These are phyloP conservation scores for Percopsis transmontana DNA, from an alignment of 2,113 vertebrate species.

Conservation along the genomic window DNA sequence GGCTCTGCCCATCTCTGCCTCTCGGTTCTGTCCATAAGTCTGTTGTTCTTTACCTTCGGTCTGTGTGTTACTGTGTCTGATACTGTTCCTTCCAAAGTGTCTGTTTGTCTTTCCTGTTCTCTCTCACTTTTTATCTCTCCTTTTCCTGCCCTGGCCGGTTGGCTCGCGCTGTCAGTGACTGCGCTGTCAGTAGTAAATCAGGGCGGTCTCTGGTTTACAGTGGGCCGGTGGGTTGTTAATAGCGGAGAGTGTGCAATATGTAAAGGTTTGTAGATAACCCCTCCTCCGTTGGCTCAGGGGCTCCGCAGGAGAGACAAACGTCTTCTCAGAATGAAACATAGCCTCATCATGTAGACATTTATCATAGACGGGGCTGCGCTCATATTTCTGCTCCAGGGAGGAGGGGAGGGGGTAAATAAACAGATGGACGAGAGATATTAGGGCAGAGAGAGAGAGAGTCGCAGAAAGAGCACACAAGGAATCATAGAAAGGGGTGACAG, in stretches of 20 bases:
- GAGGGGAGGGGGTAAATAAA: neutral
- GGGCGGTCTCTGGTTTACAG: neutral
- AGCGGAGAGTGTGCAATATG: slow-evolving; percentile 13
- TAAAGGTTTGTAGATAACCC: slow-evolving; percentile 1
- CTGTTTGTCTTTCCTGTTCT: neutral
- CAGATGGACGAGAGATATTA: neutral
- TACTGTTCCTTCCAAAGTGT: too few relatives aligned
- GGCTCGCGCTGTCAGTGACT: too few relatives aligned
- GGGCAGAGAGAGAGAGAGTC: neutral
- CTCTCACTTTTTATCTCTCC: neutral
- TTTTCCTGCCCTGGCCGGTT: neutral
- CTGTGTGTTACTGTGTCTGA: too few relatives aligned
- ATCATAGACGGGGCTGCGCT: neutral
- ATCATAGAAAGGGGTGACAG: neutral
- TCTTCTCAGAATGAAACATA: neutral
- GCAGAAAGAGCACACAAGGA: neutral
- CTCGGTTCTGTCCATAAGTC: too few relatives aligned
- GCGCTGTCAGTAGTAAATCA: neutral
- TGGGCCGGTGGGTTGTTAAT: slow-evolving; percentile 8
- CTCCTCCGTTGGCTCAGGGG: neutral
- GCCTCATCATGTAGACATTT: neutral
- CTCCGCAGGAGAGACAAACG: neutral
- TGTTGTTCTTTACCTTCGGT: slow-evolving; percentile 13
- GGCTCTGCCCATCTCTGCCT: neutral
- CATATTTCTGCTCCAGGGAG: neutral